Conservation (phyloP, 2,797 vertebrate genomes). For the Lithobates pipiens region DNA sequence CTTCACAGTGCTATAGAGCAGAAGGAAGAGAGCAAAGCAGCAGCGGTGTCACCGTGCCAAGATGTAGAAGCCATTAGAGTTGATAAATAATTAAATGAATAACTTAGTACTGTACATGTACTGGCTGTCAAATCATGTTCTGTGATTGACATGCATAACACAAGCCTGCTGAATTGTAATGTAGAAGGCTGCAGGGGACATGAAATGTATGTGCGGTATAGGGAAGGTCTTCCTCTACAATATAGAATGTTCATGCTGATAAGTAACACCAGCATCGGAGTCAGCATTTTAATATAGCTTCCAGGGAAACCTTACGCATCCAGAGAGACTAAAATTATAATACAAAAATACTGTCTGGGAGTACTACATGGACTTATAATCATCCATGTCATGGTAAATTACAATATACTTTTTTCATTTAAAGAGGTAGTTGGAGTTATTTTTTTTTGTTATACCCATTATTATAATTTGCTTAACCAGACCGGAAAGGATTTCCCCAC, state of each 20-base stretch:
- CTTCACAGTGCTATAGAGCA: background rate
- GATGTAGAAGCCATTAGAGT: slow-evolving; percentile 49
- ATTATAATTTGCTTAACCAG: no score
- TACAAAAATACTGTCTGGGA: no score
- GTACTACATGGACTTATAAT: no score
- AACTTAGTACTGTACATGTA: slow-evolving; percentile 20
- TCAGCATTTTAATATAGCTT: no score
- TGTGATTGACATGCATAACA: slow-evolving; percentile 37
- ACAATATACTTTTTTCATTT: no score
- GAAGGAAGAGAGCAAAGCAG: background rate
- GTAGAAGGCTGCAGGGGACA: background rate
- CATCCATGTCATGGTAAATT: no score
- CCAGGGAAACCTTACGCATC: no score
- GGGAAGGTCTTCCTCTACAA: slow-evolving; percentile 6
- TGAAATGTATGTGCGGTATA: slow-evolving; percentile 31
- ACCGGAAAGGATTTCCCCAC: no score
- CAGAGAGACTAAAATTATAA: no score
- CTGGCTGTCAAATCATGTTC: slow-evolving; percentile 23
- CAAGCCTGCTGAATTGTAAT: slow-evolving; percentile 24
- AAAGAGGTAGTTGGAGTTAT: no score
- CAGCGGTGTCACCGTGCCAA: background rate
- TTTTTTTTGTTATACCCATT: no score
- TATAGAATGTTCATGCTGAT: background rate
- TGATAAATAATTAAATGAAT: slow-evolving; percentile 50
- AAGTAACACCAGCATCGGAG: no score